Evolutionary conservation across 2,113 vertebrate genomes (phyloP).

Genomic region (Larimichthys crocea): DNA sequence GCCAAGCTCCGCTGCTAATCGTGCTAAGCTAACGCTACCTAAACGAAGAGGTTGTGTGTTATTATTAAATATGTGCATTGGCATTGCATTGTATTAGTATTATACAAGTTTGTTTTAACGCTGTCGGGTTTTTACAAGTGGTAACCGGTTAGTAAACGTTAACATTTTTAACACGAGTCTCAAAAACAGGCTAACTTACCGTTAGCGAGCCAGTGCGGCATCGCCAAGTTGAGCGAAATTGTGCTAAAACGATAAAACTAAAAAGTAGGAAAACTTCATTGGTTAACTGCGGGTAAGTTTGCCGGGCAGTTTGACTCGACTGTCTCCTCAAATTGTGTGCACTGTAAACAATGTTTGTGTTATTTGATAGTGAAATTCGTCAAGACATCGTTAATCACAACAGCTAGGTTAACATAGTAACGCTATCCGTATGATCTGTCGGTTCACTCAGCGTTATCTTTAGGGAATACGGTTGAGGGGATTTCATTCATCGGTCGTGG

Average conservation of each 20-base stretch:
- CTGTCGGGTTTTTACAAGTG: background rate
- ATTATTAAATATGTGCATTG: background rate
- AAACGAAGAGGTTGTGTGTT: background rate
- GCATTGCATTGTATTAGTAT: background rate
- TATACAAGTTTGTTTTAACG: background rate
- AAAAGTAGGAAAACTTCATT: rapidly evolving
- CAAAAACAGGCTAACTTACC: conserved; percentile 23
- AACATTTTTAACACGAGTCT: background rate
- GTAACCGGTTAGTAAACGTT: background rate
- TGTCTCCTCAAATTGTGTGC: background rate
- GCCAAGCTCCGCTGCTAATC: conserved; percentile 1
- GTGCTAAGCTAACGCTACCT: background rate
- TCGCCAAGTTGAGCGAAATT: background rate
- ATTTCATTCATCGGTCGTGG: background rate
- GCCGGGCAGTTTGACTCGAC: background rate
- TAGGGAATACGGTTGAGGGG: background rate
- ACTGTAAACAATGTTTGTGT: background rate
- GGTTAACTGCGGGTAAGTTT: background rate
- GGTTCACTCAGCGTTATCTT: background rate
- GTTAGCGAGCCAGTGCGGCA: conserved; percentile 40
- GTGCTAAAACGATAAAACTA: background rate
- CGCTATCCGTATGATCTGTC: background rate
- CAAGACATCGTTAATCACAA: conserved; percentile 48
- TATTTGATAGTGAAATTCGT: background rate
- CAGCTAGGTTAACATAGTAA: conserved; percentile 1